phyloP scores from a whole-genome alignment of 2,797 vertebrate genomes.

The Brotula barbata region DNA sequence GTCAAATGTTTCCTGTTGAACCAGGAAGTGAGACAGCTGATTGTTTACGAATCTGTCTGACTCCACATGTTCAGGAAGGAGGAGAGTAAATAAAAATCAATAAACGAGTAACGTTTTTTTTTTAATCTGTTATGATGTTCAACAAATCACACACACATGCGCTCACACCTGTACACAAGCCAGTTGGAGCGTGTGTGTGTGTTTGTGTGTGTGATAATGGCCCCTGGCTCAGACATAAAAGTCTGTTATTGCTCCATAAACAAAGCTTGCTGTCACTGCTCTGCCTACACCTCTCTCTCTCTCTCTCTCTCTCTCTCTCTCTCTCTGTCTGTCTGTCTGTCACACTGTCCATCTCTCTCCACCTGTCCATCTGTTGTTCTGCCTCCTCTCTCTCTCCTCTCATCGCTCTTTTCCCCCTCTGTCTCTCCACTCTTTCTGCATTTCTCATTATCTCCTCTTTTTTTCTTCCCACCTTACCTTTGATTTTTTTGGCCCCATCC shows the following conservation, averaged over 20 bases:
- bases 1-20: too few relatives aligned
- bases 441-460: not conserved
- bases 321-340: not conserved
- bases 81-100: too few relatives aligned
- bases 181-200: not conserved
- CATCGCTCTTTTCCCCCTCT: not conserved
- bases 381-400: not conserved
- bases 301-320: not conserved
- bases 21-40: too few relatives aligned
- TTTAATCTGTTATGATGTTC: too few relatives aligned
- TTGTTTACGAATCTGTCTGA: too few relatives aligned
- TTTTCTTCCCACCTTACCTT: not conserved
- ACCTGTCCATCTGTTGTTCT: not conserved
- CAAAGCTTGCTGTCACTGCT: constrained; percentile 32
- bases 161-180: too few relatives aligned
- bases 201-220: constrained; percentile 15
- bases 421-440: too few relatives aligned
- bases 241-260: constrained; percentile 46
- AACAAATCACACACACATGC: too few relatives aligned
- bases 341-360: not conserved
- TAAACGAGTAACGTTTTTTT: too few relatives aligned
- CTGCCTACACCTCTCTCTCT: constrained; percentile 6
- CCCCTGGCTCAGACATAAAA: constrained; percentile 32
- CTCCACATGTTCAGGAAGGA: too few relatives aligned
- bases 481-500: too few relatives aligned